These are phyloP conservation scores for Cephus nigrinus DNA, from an alignment of 2,888 invertebrate species.

Conservation along the genomic window DNA sequence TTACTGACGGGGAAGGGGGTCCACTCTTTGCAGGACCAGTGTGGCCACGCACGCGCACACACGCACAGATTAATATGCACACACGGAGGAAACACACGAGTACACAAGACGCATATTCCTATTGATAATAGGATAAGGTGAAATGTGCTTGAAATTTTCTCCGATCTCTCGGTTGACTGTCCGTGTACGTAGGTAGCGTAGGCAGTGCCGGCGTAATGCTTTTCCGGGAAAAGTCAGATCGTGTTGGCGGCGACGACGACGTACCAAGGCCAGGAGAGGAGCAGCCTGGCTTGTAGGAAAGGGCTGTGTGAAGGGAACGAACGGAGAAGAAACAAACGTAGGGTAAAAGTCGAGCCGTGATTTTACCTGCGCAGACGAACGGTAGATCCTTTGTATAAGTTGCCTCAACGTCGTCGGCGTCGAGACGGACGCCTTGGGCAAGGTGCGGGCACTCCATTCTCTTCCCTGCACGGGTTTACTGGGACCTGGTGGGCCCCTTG, in stretches of 20 bases:
- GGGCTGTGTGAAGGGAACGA: conserved; percentile 7
- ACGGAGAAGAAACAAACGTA: conserved; percentile 3
- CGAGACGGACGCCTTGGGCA: conserved; percentile 71
- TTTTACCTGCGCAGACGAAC: conserved; percentile 73
- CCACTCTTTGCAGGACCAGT: conserved; percentile 31
- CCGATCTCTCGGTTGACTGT: not conserved
- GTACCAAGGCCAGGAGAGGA: conserved; percentile 60
- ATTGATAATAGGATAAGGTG: not conserved
- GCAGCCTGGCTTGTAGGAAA: conserved; percentile 53
- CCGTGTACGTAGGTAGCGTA: not conserved
- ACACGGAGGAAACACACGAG: conserved; percentile 1
- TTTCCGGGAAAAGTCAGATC: not conserved
- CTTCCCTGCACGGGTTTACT: conserved; percentile 45
- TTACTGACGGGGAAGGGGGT: conserved; percentile 30
- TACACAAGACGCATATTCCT: not conserved
- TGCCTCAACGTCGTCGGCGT: conserved; percentile 56
- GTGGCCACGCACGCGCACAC: conserved; percentile 31
- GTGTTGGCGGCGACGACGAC: conserved; percentile 7
- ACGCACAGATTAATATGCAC: conserved; percentile 29
- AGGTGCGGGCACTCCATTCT: conserved; percentile 79
- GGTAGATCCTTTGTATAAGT: conserved; percentile 69
- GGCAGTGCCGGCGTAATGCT: not conserved
- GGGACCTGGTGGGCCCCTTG: conserved; percentile 50
- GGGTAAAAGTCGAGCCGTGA: conserved; percentile 20
- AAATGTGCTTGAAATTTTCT: not conserved